Evolutionary conservation across 2,797 vertebrate genomes (phyloP).

Genomic region (Netta rufina): DNA sequence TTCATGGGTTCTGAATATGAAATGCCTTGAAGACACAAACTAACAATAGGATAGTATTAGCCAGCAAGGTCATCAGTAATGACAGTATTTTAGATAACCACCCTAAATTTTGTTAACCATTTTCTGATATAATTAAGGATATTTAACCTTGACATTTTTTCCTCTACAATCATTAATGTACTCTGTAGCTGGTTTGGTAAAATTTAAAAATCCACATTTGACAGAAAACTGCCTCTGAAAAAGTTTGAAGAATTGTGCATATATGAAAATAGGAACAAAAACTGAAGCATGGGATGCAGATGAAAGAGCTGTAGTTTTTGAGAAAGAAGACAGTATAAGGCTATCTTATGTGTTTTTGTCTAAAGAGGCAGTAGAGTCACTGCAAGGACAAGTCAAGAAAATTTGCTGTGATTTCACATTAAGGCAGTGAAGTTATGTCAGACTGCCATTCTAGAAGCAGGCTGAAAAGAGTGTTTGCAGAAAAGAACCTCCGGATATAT

Average conservation of each 20-base stretch:
- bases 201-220: not conserved
- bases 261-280: not conserved
- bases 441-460: not conserved
- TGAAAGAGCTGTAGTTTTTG: not conserved
- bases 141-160: not conserved
- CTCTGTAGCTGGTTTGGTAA: not conserved
- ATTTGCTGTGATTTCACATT: not conserved
- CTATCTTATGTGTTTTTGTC: not conserved
- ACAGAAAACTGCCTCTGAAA: not conserved
- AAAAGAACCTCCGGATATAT: not conserved
- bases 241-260: not conserved
- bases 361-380: not conserved
- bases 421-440: constrained; percentile 30
- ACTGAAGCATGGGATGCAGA: not conserved
- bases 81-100: not conserved
- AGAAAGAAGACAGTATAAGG: not conserved
- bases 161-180: not conserved
- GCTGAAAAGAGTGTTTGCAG: constrained; percentile 1
- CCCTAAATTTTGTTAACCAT: not conserved
- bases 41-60: not conserved
- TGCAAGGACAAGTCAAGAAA: constrained; percentile 12
- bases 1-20: not conserved
- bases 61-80: not conserved
- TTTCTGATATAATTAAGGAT: not conserved
- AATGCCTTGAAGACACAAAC: not conserved